A percentile compares a stretch with the other conserved stretches of the same genome.
These are phyloP conservation scores for Zaprionus camerounensis DNA, from an alignment of 1,140 invertebrate species.

Conservation along the genomic window DNA sequence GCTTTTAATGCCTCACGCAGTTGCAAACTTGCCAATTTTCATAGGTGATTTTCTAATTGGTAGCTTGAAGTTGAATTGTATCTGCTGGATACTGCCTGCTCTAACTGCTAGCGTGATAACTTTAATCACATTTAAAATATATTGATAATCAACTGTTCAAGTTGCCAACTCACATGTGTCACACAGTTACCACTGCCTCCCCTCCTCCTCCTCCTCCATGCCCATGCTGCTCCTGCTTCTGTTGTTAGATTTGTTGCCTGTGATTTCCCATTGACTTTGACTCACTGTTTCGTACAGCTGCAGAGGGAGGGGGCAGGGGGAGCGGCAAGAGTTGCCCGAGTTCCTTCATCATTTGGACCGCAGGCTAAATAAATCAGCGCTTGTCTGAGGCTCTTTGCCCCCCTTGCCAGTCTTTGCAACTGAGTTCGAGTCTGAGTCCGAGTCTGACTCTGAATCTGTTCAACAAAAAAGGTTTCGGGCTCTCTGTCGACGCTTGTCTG, in stretches of 20 bases:
- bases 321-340: conserved; percentile 13
- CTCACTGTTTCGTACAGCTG: not conserved
- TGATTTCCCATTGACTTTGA: conserved; percentile 2
- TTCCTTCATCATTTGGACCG: conserved; percentile 74
- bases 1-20: conserved; percentile 21
- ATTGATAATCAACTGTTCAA: not conserved
- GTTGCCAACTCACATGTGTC: not conserved
- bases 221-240: not conserved
- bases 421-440: not conserved
- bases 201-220: not conserved
- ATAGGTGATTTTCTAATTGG: not conserved
- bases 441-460: not conserved
- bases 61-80: not conserved
- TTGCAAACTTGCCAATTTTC: conserved; percentile 20
- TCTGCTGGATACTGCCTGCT: not conserved
- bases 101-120: not conserved
- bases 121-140: not conserved
- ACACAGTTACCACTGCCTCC: not conserved
- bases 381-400: conserved; percentile 58
- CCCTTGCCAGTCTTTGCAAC: conserved; percentile 11
- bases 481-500: conserved; percentile 48
- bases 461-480: conserved; percentile 24
- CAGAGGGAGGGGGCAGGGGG: not conserved
- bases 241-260: conserved; percentile 3
- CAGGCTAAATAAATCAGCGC: conserved; percentile 79